A percentile compares a stretch with the other conserved stretches of the same genome.
Conservation (phyloP, 2,113 vertebrate genomes). For the Phocoena sinus region DNA sequence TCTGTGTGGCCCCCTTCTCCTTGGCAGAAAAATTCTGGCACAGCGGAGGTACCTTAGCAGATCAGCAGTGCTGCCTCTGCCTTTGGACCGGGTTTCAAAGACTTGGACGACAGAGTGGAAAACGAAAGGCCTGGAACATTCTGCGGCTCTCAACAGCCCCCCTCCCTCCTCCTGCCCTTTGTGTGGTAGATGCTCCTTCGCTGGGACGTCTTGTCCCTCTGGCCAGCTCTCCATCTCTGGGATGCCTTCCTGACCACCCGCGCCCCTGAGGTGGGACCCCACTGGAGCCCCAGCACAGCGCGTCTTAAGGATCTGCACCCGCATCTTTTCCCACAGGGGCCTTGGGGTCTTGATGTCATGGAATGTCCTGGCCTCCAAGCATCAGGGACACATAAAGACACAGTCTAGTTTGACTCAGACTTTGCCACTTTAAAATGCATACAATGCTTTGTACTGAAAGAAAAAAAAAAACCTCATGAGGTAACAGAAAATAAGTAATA, state of each 20-base stretch:
- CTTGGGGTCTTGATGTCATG: background rate
- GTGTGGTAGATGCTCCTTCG: background rate
- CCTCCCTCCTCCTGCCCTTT: background rate
- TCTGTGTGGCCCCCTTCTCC: background rate
- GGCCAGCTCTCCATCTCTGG: background rate
- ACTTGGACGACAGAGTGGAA: slow-evolving; percentile 19
- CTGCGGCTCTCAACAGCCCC: background rate
- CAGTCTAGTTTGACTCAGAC: background rate
- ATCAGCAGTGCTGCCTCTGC: background rate
- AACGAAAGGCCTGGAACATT: background rate
- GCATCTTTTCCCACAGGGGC: accelerated
- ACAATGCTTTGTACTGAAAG: background rate
- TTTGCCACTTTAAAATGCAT: background rate
- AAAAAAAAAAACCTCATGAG: background rate
- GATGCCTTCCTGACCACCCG: background rate
- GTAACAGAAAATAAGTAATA: background rate
- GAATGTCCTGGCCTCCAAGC: background rate
- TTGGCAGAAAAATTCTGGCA: background rate
- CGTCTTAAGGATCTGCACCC: accelerated
- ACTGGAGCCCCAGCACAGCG: accelerated
- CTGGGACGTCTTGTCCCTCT: background rate
- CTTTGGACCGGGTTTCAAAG: background rate
- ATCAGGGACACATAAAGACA: accelerated
- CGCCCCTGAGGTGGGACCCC: accelerated
- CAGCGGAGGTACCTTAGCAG: background rate